Base-by-base conservation (phyloP, 2,113 vertebrate genomes). In the Phylloscopus trochilus region DNA sequence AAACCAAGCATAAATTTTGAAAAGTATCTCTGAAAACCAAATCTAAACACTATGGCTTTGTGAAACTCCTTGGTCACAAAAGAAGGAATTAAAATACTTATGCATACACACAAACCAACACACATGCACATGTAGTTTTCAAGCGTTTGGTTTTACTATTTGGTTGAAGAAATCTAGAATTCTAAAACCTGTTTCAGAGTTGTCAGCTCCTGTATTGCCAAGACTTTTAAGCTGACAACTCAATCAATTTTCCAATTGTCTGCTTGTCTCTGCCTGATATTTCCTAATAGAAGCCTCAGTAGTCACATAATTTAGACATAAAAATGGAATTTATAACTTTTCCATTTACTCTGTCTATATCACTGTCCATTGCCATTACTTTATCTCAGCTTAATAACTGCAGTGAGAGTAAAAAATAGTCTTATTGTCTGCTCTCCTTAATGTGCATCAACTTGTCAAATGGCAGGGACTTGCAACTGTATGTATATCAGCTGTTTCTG, bases 301-400 rank as follows among this genome's bases (percentile, higher is more conserved):
- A 59, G 49, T 80, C 13, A 13, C 15, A 7, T 52, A 86, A 80
- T 85, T 90, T 49, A 53, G 52, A 49, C 26, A 39, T 76, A 83
- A 92, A 92, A 87, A 67, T 86, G 44, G 77, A 78, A 88, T 87
- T 95, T 89, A 72, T 86, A 86, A 59, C 76, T 93, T 92, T 81
- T 83, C 52, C 31, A 77, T 89, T 77, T 87, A 83, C 39, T 83
- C 33, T 87, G 26, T 80, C 58, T 94, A 46, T 78, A 5, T 82
- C 49, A 64, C 33, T 91, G 47, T 78, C 73, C 47, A 52, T 44
- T 89, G 69, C 24, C 66, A 67, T 93, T 91, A 46, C 37, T 91
- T 85, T 79, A 46, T 69, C 39, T 87, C 72, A 67, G 27, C 35
- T 83, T 86, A 83, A 37, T 76, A 85, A 83, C 30, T 70, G 60